phyloP scores from a whole-genome alignment of 2,888 invertebrate genomes.

The Machimus atricapillus region DNA sequence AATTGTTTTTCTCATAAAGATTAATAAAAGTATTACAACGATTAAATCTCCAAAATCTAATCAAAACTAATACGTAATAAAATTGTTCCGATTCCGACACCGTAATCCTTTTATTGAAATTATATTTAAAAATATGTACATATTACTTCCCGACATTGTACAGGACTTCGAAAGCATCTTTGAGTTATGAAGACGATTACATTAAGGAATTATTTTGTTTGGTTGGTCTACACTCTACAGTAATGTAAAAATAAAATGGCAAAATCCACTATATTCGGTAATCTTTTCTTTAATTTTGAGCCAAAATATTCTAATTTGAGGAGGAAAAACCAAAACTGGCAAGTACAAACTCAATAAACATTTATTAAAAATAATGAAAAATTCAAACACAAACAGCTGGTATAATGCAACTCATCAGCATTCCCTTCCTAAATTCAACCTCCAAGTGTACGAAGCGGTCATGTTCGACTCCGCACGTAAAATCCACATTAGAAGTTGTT shows the following conservation, averaged over 20 bases:
- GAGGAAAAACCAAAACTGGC: neutral
- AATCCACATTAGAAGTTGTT: slow-evolving; percentile 74
- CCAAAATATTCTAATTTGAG: neutral
- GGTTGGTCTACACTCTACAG: too few relatives aligned
- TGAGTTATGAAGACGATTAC: too few relatives aligned
- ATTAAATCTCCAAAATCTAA: too few relatives aligned
- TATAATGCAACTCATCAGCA: slow-evolving; percentile 82
- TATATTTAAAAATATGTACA: too few relatives aligned
- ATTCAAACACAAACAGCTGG: slow-evolving; percentile 68
- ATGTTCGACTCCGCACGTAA: slow-evolving; percentile 79
- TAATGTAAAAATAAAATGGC: neutral
- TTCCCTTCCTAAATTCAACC: slow-evolving; percentile 75
- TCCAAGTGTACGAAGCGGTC: slow-evolving; percentile 77
- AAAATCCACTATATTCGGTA: neutral
- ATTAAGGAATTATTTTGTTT: too few relatives aligned
- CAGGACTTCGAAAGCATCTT: too few relatives aligned
- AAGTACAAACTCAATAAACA: neutral
- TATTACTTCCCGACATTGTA: too few relatives aligned
- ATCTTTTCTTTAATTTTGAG: neutral
- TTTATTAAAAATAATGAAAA: slow-evolving; percentile 6
- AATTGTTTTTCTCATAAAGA: too few relatives aligned
- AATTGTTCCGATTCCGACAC: too few relatives aligned
- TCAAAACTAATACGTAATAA: too few relatives aligned
- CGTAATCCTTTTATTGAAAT: too few relatives aligned
- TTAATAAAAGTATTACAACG: too few relatives aligned